These are phyloP conservation scores for Rapana venosa DNA, from an alignment of 2,888 invertebrate genomes.

Conservation along the genomic window DNA sequence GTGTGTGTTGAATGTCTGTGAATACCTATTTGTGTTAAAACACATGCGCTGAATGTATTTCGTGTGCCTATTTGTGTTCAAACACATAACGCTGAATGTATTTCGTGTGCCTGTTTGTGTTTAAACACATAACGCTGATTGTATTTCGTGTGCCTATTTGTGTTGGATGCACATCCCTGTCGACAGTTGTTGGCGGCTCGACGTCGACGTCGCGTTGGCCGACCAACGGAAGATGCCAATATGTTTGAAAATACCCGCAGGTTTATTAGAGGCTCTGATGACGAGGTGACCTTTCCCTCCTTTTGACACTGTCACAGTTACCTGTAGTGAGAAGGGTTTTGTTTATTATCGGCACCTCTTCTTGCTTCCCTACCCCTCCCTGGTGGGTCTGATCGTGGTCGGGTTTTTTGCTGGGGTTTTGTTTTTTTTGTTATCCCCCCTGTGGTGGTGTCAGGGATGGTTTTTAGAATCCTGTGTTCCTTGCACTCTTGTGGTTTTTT, in stretches of 20 bases:
- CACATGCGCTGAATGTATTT: no score
- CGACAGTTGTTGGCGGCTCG: slow-evolving; percentile 20
- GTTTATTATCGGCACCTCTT: not conserved
- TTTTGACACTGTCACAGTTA: not conserved
- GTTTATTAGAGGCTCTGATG: slow-evolving; percentile 14
- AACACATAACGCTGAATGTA: no score
- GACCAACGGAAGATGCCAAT: not conserved
- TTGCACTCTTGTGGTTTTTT: no score
- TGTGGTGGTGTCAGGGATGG: no score
- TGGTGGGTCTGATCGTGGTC: not conserved
- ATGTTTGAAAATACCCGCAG: slow-evolving; percentile 44
- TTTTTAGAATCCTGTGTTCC: no score
- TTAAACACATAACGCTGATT: no score
- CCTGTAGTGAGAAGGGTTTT: not conserved
- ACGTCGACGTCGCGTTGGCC: not conserved
- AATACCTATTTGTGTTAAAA: no score
- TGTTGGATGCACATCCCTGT: not conserved
- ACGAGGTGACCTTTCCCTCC: slow-evolving; percentile 33
- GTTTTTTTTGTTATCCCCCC: no score
- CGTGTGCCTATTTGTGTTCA: no score
- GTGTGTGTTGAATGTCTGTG: no score
- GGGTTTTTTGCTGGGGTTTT: not conserved
- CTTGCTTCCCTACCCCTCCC: not conserved
- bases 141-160: not conserved
- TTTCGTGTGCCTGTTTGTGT: no score